These are phyloP conservation scores for Pelagia noctiluca DNA, from an alignment of 30 jellyfish, hydroid and myxozoan genomes.

Conservation along the genomic window DNA sequence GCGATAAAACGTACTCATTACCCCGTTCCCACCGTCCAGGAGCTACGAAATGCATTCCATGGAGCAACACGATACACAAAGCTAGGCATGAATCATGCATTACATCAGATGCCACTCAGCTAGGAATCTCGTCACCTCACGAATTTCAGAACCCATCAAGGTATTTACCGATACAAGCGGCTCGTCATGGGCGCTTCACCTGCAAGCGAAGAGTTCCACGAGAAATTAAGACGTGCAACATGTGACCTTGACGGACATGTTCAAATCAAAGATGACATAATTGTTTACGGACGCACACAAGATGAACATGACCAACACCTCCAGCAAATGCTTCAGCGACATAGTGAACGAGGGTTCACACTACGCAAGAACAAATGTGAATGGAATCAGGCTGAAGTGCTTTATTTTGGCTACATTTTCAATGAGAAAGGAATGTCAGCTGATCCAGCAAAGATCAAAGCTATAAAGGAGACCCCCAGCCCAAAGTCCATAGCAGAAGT, in stretches of 20 bases:
- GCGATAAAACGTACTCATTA: slow-evolving; percentile 21
- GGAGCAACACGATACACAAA: slow-evolving; percentile 24
- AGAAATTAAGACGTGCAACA: slow-evolving; percentile 2
- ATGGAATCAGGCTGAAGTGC: slow-evolving; percentile 35
- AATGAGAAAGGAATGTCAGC: slow-evolving; percentile 10
- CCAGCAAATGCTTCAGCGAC: slow-evolving; percentile 26
- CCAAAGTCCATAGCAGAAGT: slow-evolving; percentile 21
- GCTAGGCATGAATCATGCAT: slow-evolving; percentile 30
- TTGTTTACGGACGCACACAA: slow-evolving; percentile 27
- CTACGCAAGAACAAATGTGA: slow-evolving; percentile 35
- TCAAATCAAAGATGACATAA: slow-evolving; percentile 8
- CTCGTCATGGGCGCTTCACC: slow-evolving; percentile 36
- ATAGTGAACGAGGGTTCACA: slow-evolving; percentile 6
- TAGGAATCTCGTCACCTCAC: slow-evolving; percentile 12
- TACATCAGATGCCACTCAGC: slow-evolving; percentile 32
- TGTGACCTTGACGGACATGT: slow-evolving; percentile 8
- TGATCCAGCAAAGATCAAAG: slow-evolving; percentile 25
- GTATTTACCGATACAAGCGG: slow-evolving; percentile 21
- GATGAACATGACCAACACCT: slow-evolving; percentile 37
- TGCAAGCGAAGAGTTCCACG: slow-evolving; percentile 37
- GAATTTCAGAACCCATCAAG: slow-evolving; percentile 15
- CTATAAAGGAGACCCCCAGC: slow-evolving; percentile 8
- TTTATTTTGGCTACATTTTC: slow-evolving; percentile 25
- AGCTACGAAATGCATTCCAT: slow-evolving; percentile 23
- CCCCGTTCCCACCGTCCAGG: slow-evolving; percentile 44